Evolutionary conservation across 2,113 vertebrate species (phyloP), one percentile per base, ranked within the genome.

Genomic region (Phalacrocorax brasilianus): DNA sequence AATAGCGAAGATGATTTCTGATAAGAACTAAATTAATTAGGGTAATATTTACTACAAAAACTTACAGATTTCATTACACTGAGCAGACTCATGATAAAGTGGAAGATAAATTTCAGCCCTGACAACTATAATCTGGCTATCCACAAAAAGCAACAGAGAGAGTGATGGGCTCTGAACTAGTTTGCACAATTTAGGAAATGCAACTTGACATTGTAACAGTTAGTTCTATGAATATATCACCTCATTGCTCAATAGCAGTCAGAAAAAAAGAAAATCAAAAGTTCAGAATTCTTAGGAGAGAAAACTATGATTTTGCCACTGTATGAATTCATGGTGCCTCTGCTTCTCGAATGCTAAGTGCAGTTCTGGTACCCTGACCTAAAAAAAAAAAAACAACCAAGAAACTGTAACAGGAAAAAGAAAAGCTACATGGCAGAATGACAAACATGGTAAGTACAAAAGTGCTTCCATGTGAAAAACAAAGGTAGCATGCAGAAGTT

Each of bases 131-230:
- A 94, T 90, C 74, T 91, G 74, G 62, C 22, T 76, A 44, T 19
- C 62, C 67, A 49, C 5, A 1, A 79, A 85, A 79, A 76, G 78
- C 78, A 76, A 26, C 33, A 81, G 9, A 3, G 26, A 19, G 78
- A 78, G 38, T 8, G 75, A 82, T n/a, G 67, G 67, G 78, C 88
- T 79, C 78, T 49, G 71, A 88, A 86, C 58, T 73, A 91, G 82
- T 94, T 65, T 79, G 75, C 88, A 85, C 78, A 92, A 92, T 90
- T 96, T 79, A 73, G 63, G 55, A 93, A 93, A 73, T 55, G 35
- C 67, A 94, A 75, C 88, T 90, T 88, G 90, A 66, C 38, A 3
- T 79, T 70, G 0, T 30, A 90, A 72, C 73, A 68, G 71, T 71
- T 68, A 62, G 49, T 70, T 88, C 92, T 82, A 83, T 56, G 71